Conservation (phyloP, 2,797 vertebrate species). For the Hydrophis major region DNA sequence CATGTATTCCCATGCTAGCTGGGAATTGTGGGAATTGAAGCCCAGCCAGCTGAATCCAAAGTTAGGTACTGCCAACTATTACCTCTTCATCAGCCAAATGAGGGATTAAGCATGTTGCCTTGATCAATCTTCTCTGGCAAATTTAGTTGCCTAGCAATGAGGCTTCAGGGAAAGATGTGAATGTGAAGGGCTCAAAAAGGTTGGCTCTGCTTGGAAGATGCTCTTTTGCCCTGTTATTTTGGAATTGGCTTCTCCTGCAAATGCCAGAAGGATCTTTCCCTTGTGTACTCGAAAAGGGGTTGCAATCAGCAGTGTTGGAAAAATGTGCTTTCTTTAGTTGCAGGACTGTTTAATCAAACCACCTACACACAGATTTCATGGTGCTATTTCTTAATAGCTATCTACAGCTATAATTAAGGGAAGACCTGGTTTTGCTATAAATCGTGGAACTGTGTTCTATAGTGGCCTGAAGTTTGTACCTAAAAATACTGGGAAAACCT, state of each 20-base stretch:
- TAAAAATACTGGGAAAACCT: slow-evolving; percentile 48
- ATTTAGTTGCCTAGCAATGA: slow-evolving; percentile 28
- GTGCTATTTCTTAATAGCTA: slow-evolving; percentile 48
- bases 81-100: not conserved
- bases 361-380: slow-evolving; percentile 52
- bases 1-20: not conserved
- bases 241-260: slow-evolving; percentile 48
- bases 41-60: not conserved
- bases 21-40: not conserved
- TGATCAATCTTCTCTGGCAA: accelerated
- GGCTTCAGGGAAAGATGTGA: not conserved
- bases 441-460: slow-evolving; percentile 20
- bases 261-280: slow-evolving; percentile 49
- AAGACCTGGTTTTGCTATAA: slow-evolving; percentile 43
- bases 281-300: slow-evolving; percentile 40
- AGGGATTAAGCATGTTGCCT: not conserved
- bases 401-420: slow-evolving; percentile 46
- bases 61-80: not conserved
- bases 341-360: slow-evolving; percentile 56
- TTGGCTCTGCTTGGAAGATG: slow-evolving; percentile 38
- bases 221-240: slow-evolving; percentile 60
- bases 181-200: slow-evolving; percentile 29
- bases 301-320: slow-evolving; percentile 33
- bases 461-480: slow-evolving; percentile 29
- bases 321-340: slow-evolving; percentile 50